phyloP scores from a whole-genome alignment of 2,797 vertebrate species.

The Hydrophis major region DNA sequence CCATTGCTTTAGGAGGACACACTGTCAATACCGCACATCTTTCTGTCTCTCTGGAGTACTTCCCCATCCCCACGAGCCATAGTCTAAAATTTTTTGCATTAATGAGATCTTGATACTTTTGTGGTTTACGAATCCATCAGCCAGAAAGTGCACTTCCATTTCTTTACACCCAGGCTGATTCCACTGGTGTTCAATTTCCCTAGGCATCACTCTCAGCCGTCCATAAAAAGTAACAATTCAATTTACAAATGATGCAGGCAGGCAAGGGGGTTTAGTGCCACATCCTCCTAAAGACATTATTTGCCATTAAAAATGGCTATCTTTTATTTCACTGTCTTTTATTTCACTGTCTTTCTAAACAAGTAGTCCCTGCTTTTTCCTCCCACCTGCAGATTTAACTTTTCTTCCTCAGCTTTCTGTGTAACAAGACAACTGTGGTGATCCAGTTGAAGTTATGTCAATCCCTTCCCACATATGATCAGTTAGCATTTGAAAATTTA shows the following conservation, averaged over 20 bases:
- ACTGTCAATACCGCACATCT: background rate
- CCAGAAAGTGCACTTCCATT: conserved; percentile 49
- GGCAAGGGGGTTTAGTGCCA: conserved; percentile 39
- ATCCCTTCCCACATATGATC: conserved; percentile 53
- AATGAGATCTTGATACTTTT: conserved; percentile 48
- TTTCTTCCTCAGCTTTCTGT: conserved; percentile 38
- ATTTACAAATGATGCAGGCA: conserved; percentile 52
- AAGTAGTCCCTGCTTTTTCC: conserved; percentile 45
- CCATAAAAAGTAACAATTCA: conserved; percentile 44
- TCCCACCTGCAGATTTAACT: conserved; percentile 6
- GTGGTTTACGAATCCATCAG: conserved; percentile 49
- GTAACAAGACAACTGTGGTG: conserved; percentile 52
- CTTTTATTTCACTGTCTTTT: conserved; percentile 49
- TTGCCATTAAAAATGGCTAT: conserved; percentile 56
- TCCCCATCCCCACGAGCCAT: conserved; percentile 28
- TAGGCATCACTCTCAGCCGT: conserved; percentile 24
- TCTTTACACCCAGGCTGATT: conserved; percentile 44
- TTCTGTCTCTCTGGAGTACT: conserved; percentile 24
- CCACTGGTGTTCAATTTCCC: conserved; percentile 43
- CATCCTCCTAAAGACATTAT: conserved; percentile 46
- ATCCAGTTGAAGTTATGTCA: conserved; percentile 56
- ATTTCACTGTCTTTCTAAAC: conserved; percentile 52
- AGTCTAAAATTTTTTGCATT: conserved; percentile 46
- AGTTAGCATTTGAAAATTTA: conserved; percentile 64
- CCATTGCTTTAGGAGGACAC: conserved; percentile 17